Conservation (phyloP, 2,888 invertebrate species). For the Serripes groenlandicus region DNA sequence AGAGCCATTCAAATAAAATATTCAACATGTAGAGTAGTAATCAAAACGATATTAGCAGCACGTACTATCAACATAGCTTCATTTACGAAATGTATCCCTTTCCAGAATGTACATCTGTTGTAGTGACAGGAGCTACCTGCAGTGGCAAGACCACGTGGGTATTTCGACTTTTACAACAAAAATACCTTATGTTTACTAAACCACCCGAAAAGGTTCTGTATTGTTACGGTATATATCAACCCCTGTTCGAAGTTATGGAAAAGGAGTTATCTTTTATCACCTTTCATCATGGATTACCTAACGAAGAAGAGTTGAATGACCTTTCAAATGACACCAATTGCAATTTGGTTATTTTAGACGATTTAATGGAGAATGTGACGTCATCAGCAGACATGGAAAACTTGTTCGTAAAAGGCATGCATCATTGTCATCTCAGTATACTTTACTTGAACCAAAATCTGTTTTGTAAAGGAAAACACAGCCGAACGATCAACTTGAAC, state of each 20-base stretch:
- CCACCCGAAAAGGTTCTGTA: conserved; percentile 58
- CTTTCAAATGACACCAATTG: conserved; percentile 28
- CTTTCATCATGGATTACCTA: conserved; percentile 54
- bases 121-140: conserved; percentile 50
- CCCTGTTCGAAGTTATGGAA: conserved; percentile 49
- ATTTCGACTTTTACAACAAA: conserved; percentile 26
- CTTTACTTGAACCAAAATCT: conserved; percentile 56
- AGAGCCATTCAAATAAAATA: too few relatives aligned
- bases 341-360: conserved; percentile 47
- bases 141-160: conserved; percentile 39
- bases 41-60: too few relatives aligned
- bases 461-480: conserved; percentile 44
- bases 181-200: conserved; percentile 44
- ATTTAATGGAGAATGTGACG: conserved; percentile 50
- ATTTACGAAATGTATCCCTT: conserved; percentile 31
- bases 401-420: conserved; percentile 54
- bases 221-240: conserved; percentile 63
- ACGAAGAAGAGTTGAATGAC: conserved; percentile 22
- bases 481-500: conserved; percentile 52
- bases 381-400: conserved; percentile 53
- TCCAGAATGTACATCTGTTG: conserved; percentile 48
- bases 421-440: conserved; percentile 43
- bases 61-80: too few relatives aligned
- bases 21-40: too few relatives aligned
- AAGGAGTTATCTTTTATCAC: conserved; percentile 41